Conservation (phyloP, 2,888 invertebrate species). For the Carcina quercana region DNA sequence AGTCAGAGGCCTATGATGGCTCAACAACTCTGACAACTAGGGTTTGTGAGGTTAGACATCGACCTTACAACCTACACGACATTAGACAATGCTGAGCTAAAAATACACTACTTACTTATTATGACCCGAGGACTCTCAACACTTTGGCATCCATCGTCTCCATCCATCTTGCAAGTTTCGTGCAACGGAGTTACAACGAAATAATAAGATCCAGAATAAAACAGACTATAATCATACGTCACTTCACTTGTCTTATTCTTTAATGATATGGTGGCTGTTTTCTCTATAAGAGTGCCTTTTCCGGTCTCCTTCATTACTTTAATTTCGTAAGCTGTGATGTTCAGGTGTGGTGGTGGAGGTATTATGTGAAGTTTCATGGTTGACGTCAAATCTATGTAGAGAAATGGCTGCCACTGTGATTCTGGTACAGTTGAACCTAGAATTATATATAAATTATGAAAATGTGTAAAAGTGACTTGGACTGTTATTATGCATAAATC, state of each 20-base stretch:
- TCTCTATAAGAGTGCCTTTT: conserved; percentile 24
- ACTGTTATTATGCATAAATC: too few relatives aligned
- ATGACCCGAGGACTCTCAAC: conserved; percentile 52
- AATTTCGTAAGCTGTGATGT: conserved; percentile 41
- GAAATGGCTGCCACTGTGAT: conserved; percentile 56
- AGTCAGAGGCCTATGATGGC: too few relatives aligned
- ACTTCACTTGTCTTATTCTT: conserved; percentile 42
- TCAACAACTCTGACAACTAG: too few relatives aligned
- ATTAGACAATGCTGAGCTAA: conserved; percentile 1
- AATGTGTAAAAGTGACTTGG: too few relatives aligned
- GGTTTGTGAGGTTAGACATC: too few relatives aligned
- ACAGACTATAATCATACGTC: conserved; percentile 41
- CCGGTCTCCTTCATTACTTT: conserved; percentile 36
- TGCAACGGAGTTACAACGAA: conserved; percentile 54
- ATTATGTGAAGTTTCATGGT: conserved; percentile 49
- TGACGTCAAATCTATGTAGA: conserved; percentile 51
- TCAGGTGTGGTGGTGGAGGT: conserved; percentile 46
- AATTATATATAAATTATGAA: too few relatives aligned
- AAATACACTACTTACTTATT: conserved; percentile 45
- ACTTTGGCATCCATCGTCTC: conserved; percentile 28
- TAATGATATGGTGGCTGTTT: conserved; percentile 18
- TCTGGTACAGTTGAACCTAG: conserved; percentile 43
- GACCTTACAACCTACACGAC: too few relatives aligned
- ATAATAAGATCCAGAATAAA: conserved; percentile 44
- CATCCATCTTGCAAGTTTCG: conserved; percentile 25